Evolutionary conservation across 2,888 invertebrate species (phyloP).

Genomic region (Meiosimyza platycephala): DNA sequence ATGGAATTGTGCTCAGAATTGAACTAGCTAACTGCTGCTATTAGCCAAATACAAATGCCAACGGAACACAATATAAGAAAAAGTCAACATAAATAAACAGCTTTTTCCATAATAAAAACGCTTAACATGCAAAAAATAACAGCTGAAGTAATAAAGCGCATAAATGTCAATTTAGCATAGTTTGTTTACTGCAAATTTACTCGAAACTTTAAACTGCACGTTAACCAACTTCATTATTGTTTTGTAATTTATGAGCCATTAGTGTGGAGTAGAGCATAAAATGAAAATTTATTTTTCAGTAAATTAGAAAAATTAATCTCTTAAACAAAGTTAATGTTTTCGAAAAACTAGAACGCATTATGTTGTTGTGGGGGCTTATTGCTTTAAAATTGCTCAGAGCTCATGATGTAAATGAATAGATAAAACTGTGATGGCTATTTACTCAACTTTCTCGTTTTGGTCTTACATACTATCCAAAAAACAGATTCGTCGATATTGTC

Average conservation of each 20-base stretch:
- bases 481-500: no score
- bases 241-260: slow-evolving; percentile 23
- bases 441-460: no score
- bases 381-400: no score
- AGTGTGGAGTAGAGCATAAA: no score
- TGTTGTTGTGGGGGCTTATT: no score
- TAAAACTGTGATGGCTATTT: no score
- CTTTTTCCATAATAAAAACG: background rate
- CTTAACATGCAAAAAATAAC: slow-evolving; percentile 25
- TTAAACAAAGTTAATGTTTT: no score
- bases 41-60: slow-evolving; percentile 30
- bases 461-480: no score
- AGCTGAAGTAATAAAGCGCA: slow-evolving; percentile 23
- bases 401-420: no score
- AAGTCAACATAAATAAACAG: background rate
- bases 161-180: slow-evolving; percentile 30
- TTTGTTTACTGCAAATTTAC: slow-evolving; percentile 25
- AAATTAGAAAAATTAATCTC: no score
- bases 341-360: no score
- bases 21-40: slow-evolving; percentile 32
- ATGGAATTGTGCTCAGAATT: slow-evolving; percentile 11
- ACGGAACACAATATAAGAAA: background rate
- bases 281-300: no score
- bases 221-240: slow-evolving; percentile 25
- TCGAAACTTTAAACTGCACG: background rate